These are phyloP conservation scores for Temnopleurus reevesii DNA, from an alignment of 53 echinoderm and acorn worm genomes.

Conservation along the genomic window DNA sequence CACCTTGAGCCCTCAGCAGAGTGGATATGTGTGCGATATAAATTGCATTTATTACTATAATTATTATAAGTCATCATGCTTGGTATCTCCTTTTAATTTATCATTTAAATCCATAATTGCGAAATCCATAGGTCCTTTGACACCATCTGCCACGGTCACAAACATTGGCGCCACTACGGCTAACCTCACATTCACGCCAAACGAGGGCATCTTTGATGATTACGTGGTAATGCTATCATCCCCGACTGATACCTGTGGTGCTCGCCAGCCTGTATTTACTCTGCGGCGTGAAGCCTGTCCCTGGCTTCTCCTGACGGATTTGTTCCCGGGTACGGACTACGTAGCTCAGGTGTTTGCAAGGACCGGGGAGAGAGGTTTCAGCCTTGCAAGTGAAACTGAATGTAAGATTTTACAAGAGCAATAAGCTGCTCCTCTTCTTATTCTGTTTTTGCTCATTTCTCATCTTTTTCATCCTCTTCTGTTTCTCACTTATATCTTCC, in stretches of 20 bases:
- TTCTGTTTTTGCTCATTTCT: too few species aligned
- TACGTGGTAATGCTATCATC: conserved; percentile 41
- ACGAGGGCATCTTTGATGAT: conserved; percentile 45
- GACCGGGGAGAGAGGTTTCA: conserved; percentile 30
- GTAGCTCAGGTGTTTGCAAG: conserved; percentile 26
- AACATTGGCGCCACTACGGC: background rate
- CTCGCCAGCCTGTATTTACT: conserved; percentile 38
- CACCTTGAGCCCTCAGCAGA: too few species aligned
- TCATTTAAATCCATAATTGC: background rate
- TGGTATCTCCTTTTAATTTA: background rate
- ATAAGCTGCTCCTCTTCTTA: too few species aligned
- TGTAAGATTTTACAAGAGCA: too few species aligned
- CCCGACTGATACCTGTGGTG: conserved; percentile 33
- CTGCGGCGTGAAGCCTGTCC: conserved; percentile 48
- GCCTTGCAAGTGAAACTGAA: background rate
- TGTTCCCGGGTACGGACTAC: background rate
- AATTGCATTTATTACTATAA: too few species aligned
- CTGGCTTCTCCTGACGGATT: conserved; percentile 37
- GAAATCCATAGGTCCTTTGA: background rate
- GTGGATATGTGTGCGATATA: too few species aligned
- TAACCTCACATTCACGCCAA: background rate
- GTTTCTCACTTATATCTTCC: too few species aligned
- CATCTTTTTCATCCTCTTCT: too few species aligned
- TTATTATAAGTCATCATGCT: too few species aligned
- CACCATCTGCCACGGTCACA: background rate